A percentile compares a stretch with the other conserved stretches of the same genome.
Conservation (phyloP, 2,888 invertebrate genomes). For the Dasypolia templi region DNA sequence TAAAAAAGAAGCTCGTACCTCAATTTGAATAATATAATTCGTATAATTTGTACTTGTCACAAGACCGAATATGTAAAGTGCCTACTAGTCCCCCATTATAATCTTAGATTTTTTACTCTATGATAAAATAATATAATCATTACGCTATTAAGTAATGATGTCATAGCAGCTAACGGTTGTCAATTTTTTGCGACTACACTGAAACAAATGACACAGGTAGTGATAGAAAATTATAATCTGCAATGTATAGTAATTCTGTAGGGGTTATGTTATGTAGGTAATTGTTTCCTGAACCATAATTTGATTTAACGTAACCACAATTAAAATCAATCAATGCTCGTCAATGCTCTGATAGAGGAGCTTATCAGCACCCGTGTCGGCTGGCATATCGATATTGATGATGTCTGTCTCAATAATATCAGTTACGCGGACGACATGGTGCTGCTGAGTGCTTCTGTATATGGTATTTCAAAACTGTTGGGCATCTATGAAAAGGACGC, state of each 20-base stretch:
- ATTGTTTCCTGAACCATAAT: constrained; percentile 52
- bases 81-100: neutral
- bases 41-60: constrained; percentile 10
- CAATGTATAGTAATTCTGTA: constrained; percentile 35
- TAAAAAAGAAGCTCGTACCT: neutral
- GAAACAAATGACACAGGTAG: constrained; percentile 31
- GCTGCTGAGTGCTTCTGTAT: too few relatives aligned
- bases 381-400: too few relatives aligned
- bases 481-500: too few relatives aligned
- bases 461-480: too few relatives aligned
- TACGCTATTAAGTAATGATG: constrained; percentile 39
- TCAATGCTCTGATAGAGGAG: too few relatives aligned
- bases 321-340: too few relatives aligned
- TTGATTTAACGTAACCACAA: too few relatives aligned
- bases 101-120: constrained; percentile 31
- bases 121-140: constrained; percentile 29
- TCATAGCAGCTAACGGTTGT: constrained; percentile 49
- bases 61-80: constrained; percentile 12
- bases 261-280: constrained; percentile 7
- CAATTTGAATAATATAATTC: constrained; percentile 27
- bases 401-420: too few relatives aligned
- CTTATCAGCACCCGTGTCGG: too few relatives aligned
- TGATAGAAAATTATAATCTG: constrained; percentile 16
- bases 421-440: too few relatives aligned
- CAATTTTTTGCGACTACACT: constrained; percentile 38